Conservation (phyloP, 1,140 invertebrate species). For the Homalodisca vitripennis region DNA sequence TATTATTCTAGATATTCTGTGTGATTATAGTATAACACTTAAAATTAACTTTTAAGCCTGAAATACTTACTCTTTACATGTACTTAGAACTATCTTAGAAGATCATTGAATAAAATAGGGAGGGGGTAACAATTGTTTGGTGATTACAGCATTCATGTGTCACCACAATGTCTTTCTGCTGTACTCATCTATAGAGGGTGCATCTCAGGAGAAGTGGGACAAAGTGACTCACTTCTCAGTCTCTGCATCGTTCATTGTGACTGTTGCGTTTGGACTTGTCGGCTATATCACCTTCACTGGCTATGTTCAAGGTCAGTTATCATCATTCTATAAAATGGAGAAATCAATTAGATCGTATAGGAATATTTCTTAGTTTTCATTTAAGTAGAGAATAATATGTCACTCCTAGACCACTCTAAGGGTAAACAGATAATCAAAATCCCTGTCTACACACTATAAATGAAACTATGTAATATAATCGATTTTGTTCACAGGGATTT, state of each 20-base stretch:
- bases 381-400: neutral
- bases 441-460: neutral
- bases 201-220: slow-evolving; percentile 76
- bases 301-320: slow-evolving; percentile 68
- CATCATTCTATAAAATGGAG: no score
- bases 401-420: neutral
- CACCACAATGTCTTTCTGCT: slow-evolving; percentile 89
- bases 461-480: no score
- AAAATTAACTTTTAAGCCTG: no score
- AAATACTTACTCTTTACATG: no score
- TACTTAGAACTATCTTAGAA: no score
- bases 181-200: slow-evolving; percentile 77
- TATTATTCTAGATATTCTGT: no score
- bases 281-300: slow-evolving; percentile 84
- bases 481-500: no score
- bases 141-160: slow-evolving; percentile 78
- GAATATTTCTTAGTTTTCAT: no score
- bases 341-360: neutral
- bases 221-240: slow-evolving; percentile 81
- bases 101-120: no score
- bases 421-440: neutral
- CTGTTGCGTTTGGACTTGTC: slow-evolving; percentile 70
- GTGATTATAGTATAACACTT: no score
- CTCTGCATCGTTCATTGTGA: slow-evolving; percentile 66
- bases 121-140: no score